A percentile compares a stretch with the other conserved stretches of the same genome.
Conservation (phyloP, 2,888 invertebrate species). For the Fragum fragum region DNA sequence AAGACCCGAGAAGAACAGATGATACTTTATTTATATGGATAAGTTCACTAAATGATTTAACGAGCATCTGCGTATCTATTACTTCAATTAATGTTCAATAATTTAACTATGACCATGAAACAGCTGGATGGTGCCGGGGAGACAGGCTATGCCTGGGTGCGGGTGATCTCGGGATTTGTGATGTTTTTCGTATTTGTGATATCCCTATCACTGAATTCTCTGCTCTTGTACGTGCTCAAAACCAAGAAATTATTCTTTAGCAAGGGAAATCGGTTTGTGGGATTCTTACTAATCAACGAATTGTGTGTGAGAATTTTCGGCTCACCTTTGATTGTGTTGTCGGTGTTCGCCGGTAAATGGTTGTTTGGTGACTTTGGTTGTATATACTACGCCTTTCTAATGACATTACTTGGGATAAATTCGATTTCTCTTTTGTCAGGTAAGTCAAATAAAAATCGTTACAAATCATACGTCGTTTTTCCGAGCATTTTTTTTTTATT, state of each 20-base stretch:
- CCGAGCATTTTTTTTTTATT: too few relatives aligned
- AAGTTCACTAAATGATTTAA: too few relatives aligned
- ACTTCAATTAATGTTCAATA: not conserved
- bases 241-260: not conserved
- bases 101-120: not conserved
- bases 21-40: too few relatives aligned
- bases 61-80: too few relatives aligned
- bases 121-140: not conserved
- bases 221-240: not conserved
- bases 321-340: not conserved
- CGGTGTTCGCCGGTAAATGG: constrained; percentile 3
- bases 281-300: not conserved
- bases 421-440: constrained; percentile 1
- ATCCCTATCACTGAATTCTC: not conserved
- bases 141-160: constrained; percentile 1
- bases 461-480: too few relatives aligned
- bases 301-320: not conserved
- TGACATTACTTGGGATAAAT: not conserved
- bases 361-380: constrained; percentile 9
- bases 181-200: not conserved
- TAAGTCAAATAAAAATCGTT: too few relatives aligned
- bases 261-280: not conserved
- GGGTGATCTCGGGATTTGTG: not conserved
- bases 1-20: too few relatives aligned
- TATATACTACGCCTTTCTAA: constrained; percentile 6